Base-by-base conservation (phyloP, 1,140 invertebrate species). In the Cherax quadricarinatus region DNA sequence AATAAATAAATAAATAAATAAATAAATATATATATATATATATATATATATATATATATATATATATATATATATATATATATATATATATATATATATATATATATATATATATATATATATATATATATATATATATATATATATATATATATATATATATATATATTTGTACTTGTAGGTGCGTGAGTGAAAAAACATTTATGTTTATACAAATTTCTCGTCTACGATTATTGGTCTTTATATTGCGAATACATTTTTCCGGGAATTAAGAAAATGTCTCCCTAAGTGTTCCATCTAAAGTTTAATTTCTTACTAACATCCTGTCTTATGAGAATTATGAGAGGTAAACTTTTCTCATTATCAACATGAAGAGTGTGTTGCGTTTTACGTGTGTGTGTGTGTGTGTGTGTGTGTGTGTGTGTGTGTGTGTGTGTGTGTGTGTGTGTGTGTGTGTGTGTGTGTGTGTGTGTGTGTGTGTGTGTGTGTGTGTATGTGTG, bases 301-400 rank as follows among this genome's bases (percentile, higher is more conserved):
- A 85, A 85, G 83, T 85, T 85, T 85, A 85, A 85, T 85, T 85
- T 85, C 83, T 85, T 85, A 62, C 57, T 85, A 85, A 85, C 60
- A 85, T 60, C 53, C 83, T 62, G 60, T 57, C 83, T 60, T 62
- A 48, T 41, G 60, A 66, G 53, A 85, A 85, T 85, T 85, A 85
- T 62, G 83, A 85, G 62, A 60, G 51, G 53, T 62, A 85, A 85
- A 85, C 57, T 85, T 85, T 85, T 85, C 83, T 85, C 83, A 85
- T 85, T 85, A 85, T 66, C 53, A 85, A 62, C 30, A 60, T 62
- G 14, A 21, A 66, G 62, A 66, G 62, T 66, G 21, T 21, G 5
- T 14, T 66, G 53, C 18, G 5, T 66, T 75, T 9, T 75, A 5
- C n/a, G 70, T 75, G 85, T 75, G 24, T 75, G 85, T 86, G 85